Evolutionary conservation across 1,140 invertebrate species (phyloP), one percentile per base, ranked within the genome.

Genomic region (Drosophila bocqueti): DNA sequence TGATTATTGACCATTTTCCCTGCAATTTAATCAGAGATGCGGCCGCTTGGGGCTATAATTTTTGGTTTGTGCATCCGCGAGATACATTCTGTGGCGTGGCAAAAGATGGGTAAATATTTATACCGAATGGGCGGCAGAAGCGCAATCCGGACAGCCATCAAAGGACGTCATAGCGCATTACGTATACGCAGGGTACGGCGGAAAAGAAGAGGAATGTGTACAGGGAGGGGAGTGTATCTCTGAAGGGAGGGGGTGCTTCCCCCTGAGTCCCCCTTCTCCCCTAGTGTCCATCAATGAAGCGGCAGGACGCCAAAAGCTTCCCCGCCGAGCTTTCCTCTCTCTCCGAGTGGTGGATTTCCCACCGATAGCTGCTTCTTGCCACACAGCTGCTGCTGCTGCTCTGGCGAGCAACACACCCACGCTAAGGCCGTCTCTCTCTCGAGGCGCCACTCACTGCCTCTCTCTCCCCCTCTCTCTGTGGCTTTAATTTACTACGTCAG

Each of bases 151-250:
- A 40, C 55, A 45, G 52, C 42, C 84, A 68, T 79, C 55, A 68
- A 89, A 89, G 89, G 83, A 89, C 83, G 83, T 87, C 83, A 87
- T 77, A 89, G 71, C 76, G 67, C 73, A 89, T 89, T 87, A 87
- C 83, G 84, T 87, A 87, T 87, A 89, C 84, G 84, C 63, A 83
- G 68, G 29, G 59, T 65, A 60, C 49, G 42, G 54, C 59, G 64
- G 76, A 79, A 77, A 45, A 59, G 47, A 31, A 58, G 26, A 36
- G 26, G 46, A 52, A 71, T 45, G 61, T 36, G 13, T 15, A 26
- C 29, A 3, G 16, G 15, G 29, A 26, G 21, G 31, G 8, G 18
- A 9, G 50, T n/a, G 50, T 55, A n/a, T 36, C 54, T 29, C 7
- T 13, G 49, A 52, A 18, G 42, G 26, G 38, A 21, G 21, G 50